Base-by-base conservation (phyloP, 2,888 invertebrate species). In the Nomada goodeniana region DNA sequence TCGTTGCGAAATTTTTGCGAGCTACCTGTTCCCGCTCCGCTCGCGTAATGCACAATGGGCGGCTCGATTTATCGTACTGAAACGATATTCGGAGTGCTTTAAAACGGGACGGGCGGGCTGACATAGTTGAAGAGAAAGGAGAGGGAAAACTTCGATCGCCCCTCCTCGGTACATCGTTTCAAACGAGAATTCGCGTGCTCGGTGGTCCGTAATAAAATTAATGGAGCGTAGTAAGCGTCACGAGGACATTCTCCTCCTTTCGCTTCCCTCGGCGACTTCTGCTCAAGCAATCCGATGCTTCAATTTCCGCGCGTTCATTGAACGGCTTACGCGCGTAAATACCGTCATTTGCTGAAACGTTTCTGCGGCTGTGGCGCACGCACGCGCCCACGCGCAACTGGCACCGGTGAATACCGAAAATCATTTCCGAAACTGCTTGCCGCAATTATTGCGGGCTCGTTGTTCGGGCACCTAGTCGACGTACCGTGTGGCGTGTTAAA, bases 171-270 rank as follows among this genome's bases (percentile, higher is more conserved):
- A 60, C 76, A 83, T 86, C 86, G 85, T 85, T 89, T 71, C 82
- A 80, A 85, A 85, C 65, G 84, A 80, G 84, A 86, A 84, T 86
- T 85, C 79, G 82, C 74, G 82, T 85, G 86, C 87, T 88, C 83
- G 76, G 77, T 84, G 86, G 87, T 85, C 86, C 86, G 88, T 91
- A 91, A 91, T 92, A 92, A 92, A 91, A 90, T 92, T 92, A 92
- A 92, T 92, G 91, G 92, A 90, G 90, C 91, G 90, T 91, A 82
- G 85, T 88, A 81, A 89, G 85, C 85, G 84, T 80, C 84, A 84
- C 82, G 84, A 89, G 85, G 85, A 88, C 88, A 88, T 88, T 88
- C 84, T 87, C 88, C 82, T 88, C 85, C 88, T 90, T 90, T 90
- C 83, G 87, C 89, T 86, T 85, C 86, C 84, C 85, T 80, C 85